A percentile compares a stretch with the other conserved stretches of the same genome.
phyloP scores from a whole-genome alignment of 2,888 invertebrate species.

The Gibbula magus region DNA sequence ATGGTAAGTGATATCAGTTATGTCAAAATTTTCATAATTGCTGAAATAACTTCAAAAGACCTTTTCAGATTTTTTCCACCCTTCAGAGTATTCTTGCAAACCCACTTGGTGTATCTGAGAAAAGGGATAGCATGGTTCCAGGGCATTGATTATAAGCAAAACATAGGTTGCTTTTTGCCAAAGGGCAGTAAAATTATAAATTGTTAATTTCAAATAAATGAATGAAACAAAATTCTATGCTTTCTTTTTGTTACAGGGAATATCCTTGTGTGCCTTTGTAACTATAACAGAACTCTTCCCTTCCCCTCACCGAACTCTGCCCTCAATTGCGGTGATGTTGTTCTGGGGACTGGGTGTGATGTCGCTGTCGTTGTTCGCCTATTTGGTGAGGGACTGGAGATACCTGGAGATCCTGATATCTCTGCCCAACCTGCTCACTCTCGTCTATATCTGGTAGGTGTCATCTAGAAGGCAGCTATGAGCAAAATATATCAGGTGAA shows the following conservation, averaged over 20 bases:
- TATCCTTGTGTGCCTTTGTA: slow-evolving; percentile 59
- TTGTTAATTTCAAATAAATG: no score
- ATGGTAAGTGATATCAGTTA: slow-evolving; percentile 49
- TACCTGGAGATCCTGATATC: slow-evolving; percentile 59
- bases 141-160: no score
- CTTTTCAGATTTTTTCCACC: neutral
- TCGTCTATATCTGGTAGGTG: slow-evolving; percentile 56
- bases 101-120: no score
- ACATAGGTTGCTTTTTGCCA: no score
- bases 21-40: neutral
- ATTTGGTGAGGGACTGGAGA: slow-evolving; percentile 60
- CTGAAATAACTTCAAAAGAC: neutral
- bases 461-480: no score
- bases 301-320: slow-evolving; percentile 51
- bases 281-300: slow-evolving; percentile 65
- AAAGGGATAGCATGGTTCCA: no score
- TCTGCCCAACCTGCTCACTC: slow-evolving; percentile 58
- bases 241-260: slow-evolving; percentile 50
- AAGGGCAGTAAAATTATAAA: no score
- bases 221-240: no score
- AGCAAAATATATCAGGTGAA: no score
- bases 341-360: slow-evolving; percentile 66
- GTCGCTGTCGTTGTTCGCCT: slow-evolving; percentile 58
- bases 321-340: slow-evolving; percentile 59
- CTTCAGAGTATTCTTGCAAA: no score